Percentiles rank a stretch among this genome's conserved stretches.
phyloP scores from a whole-genome alignment of 2,888 invertebrate species.

The Agonopterix alstromeriana region DNA sequence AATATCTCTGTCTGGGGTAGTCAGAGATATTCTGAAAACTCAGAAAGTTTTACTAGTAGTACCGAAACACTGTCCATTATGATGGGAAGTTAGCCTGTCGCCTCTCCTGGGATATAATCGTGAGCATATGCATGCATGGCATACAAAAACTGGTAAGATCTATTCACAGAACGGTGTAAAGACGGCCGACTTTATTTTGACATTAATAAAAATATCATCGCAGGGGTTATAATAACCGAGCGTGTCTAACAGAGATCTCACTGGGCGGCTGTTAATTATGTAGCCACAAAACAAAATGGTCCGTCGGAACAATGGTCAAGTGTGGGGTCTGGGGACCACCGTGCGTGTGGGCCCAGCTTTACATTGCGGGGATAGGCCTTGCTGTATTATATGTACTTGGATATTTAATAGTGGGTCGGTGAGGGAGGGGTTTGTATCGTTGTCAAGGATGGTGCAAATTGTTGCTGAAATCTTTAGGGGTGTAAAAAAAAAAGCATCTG shows the following conservation, averaged over 20 bases:
- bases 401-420: neutral
- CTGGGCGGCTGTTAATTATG: constrained; percentile 74
- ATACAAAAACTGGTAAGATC: too few relatives aligned
- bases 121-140: too few relatives aligned
- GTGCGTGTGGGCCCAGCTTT: constrained; percentile 39
- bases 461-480: too few relatives aligned
- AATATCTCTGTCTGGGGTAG: too few relatives aligned
- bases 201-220: constrained; percentile 76
- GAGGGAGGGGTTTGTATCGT: too few relatives aligned
- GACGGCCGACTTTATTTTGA: constrained; percentile 62
- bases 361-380: constrained; percentile 32
- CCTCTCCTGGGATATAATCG: too few relatives aligned
- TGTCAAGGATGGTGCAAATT: too few relatives aligned
- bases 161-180: constrained; percentile 43
- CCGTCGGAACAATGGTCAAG: constrained; percentile 62
- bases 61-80: too few relatives aligned
- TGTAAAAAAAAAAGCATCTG: too few relatives aligned
- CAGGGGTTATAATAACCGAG: constrained; percentile 70
- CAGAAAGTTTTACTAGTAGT: too few relatives aligned
- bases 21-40: too few relatives aligned
- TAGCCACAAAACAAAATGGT: constrained; percentile 68
- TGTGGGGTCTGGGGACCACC: constrained; percentile 65
- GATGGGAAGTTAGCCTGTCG: too few relatives aligned
- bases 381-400: constrained; percentile 12
- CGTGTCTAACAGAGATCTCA: constrained; percentile 73